Percentiles rank a stretch among this genome's conserved stretches.
These are phyloP conservation scores for Anisognathus igniventris DNA, from an alignment of 2,797 vertebrate genomes.

Conservation along the genomic window DNA sequence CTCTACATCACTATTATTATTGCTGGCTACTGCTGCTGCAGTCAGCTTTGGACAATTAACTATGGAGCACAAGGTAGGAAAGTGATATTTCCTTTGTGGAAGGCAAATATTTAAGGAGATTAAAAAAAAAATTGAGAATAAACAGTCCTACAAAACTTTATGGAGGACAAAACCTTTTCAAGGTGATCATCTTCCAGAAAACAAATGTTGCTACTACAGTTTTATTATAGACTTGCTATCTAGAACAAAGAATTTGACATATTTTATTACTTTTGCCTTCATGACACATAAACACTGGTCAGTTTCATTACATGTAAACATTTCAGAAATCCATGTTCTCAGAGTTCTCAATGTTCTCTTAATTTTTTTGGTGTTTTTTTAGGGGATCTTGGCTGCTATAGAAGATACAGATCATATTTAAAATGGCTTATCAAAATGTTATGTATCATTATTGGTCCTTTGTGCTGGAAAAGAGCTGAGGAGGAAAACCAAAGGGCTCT, in stretches of 20 bases:
- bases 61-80: not conserved
- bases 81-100: not conserved
- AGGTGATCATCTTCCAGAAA: not conserved
- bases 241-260: not conserved
- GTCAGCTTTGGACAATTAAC: not conserved
- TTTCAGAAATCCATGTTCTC: not conserved
- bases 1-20: not conserved
- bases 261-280: not conserved
- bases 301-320: not conserved
- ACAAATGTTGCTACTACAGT: not conserved
- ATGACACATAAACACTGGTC: not conserved
- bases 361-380: not conserved
- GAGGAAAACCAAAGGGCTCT: not conserved
- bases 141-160: not conserved
- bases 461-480: not conserved
- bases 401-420: not conserved
- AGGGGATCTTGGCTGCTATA: not conserved
- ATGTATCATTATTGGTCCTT: not conserved
- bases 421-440: not conserved
- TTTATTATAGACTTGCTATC: not conserved
- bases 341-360: not conserved
- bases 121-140: not conserved
- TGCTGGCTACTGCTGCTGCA: not conserved
- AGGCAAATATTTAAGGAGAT: not conserved
- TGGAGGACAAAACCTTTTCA: not conserved